Evolutionary conservation across 2,113 vertebrate genomes (phyloP).

Genomic region (Salvator merianae): DNA sequence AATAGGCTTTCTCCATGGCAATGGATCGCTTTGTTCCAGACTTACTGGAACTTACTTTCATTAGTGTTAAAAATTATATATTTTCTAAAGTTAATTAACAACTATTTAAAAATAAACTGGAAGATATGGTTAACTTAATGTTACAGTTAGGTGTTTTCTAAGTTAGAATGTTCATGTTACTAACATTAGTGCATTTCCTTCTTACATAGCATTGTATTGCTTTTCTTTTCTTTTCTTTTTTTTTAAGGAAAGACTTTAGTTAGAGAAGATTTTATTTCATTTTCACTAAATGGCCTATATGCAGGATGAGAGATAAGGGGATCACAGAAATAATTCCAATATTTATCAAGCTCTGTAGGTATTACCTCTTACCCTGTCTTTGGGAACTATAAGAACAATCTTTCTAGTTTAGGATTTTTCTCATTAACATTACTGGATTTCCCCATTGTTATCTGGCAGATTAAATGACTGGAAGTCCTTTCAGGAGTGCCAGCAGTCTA

Average conservation of each 20-base stretch:
- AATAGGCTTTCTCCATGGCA: no score
- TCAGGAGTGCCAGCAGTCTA: slow-evolving; percentile 40
- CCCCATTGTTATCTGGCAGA: slow-evolving; percentile 50
- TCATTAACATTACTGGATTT: slow-evolving; percentile 47
- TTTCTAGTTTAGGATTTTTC: slow-evolving; percentile 47
- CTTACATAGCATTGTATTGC: slow-evolving; percentile 11
- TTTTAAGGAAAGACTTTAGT: slow-evolving; percentile 31
- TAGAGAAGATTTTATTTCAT: background rate
- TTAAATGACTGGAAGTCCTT: slow-evolving; percentile 49
- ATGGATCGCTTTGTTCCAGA: no score
- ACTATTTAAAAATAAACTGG: slow-evolving; percentile 7
- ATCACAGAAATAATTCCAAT: slow-evolving; percentile 50
- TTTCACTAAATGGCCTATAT: slow-evolving; percentile 45
- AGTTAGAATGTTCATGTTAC: slow-evolving; percentile 23
- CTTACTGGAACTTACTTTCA: no score
- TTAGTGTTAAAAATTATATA: slow-evolving; percentile 26
- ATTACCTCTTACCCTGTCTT: slow-evolving; percentile 18
- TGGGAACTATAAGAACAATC: slow-evolving; percentile 21
- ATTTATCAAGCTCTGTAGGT: slow-evolving; percentile 20
- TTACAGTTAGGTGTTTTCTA: slow-evolving; percentile 5
- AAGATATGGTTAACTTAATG: background rate
- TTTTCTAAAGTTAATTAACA: slow-evolving; percentile 40
- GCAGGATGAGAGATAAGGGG: slow-evolving; percentile 54
- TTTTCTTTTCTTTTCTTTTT: background rate
- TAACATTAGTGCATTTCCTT: slow-evolving; percentile 27